Evolutionary conservation across 2,797 vertebrate species (phyloP).

Genomic region (Neopelma chrysocephalum): DNA sequence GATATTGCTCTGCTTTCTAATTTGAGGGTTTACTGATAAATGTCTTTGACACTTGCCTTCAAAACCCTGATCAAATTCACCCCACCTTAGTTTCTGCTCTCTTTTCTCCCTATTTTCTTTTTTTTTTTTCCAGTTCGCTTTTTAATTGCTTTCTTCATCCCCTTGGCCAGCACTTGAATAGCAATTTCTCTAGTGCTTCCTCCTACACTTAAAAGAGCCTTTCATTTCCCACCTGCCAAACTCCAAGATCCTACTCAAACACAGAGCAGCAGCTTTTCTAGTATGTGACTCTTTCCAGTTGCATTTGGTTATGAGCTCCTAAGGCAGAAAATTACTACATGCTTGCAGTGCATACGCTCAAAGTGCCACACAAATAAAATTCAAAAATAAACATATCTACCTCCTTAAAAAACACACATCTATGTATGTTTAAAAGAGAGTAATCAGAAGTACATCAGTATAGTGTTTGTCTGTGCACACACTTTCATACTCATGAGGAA

Average conservation of each 20-base stretch:
- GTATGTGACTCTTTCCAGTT: neutral
- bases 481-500: neutral
- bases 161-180: neutral
- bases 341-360: rapidly evolving
- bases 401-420: neutral
- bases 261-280: neutral
- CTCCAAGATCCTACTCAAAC: neutral
- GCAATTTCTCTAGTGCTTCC: neutral
- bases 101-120: neutral
- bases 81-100: neutral
- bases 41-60: neutral
- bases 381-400: neutral
- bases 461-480: neutral
- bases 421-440: neutral
- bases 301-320: neutral
- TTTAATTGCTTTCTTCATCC: neutral
- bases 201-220: neutral
- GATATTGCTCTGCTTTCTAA: neutral
- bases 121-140: neutral
- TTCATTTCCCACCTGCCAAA: neutral
- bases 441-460: neutral
- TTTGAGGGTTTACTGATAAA: neutral
- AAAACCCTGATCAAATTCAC: neutral
- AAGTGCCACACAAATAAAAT: neutral
- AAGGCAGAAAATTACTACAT: neutral